Percentiles rank a stretch among this genome's conserved stretches.
Conservation (phyloP, 2,797 vertebrate genomes). For the Ispidina picta region DNA sequence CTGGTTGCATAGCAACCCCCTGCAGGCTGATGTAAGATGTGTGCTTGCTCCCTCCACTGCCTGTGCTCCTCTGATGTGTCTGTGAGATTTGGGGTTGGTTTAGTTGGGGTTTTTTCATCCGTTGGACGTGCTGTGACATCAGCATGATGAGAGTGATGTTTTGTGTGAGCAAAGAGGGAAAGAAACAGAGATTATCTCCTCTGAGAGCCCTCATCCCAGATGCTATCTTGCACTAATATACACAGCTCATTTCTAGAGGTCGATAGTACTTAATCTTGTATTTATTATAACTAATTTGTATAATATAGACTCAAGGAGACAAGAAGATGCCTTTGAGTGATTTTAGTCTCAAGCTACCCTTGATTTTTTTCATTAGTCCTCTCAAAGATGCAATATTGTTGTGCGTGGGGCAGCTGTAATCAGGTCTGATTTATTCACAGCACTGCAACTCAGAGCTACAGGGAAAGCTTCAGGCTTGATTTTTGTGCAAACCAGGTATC, state of each 20-base stretch:
- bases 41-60: slow-evolving; percentile 19
- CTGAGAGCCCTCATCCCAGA: background rate
- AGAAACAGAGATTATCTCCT: background rate
- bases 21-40: slow-evolving; percentile 54
- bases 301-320: background rate
- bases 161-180: background rate
- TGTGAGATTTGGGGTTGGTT: background rate
- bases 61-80: slow-evolving; percentile 17
- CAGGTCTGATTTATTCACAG: background rate
- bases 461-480: background rate
- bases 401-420: background rate
- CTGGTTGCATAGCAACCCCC: slow-evolving; percentile 54
- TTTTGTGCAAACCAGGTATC: background rate
- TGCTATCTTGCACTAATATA: background rate
- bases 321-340: background rate
- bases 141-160: background rate
- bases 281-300: background rate
- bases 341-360: background rate
- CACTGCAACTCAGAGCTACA: background rate
- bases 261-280: background rate
- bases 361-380: background rate
- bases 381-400: background rate
- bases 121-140: background rate
- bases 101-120: background rate
- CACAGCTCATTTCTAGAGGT: background rate